A percentile compares a stretch with the other conserved stretches of the same genome.
Conservation (phyloP, 2,888 invertebrate genomes). For the Drosophila putrida region DNA sequence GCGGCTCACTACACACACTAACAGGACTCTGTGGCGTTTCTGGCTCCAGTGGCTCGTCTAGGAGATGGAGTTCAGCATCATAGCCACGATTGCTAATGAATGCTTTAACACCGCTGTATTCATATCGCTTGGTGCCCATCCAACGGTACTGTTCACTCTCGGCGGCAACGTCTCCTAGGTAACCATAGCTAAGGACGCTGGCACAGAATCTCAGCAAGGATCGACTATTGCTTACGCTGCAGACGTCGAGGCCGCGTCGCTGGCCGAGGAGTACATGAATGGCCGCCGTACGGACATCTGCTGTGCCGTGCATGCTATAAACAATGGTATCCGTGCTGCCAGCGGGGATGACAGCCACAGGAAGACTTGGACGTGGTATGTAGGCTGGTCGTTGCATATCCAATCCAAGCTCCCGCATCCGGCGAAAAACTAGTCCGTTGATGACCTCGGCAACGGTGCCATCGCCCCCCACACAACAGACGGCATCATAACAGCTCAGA, state of each 20-base stretch:
- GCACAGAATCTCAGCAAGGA: slow-evolving; percentile 89
- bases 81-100: slow-evolving; percentile 88
- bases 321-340: slow-evolving; percentile 93
- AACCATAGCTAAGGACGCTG: slow-evolving; percentile 93
- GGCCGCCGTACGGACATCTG: slow-evolving; percentile 92
- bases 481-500: slow-evolving; percentile 88
- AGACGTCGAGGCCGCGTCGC: slow-evolving; percentile 90
- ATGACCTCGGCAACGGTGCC: slow-evolving; percentile 94
- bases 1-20: slow-evolving; percentile 34
- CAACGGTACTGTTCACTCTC: slow-evolving; percentile 93
- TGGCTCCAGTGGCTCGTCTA: slow-evolving; percentile 63
- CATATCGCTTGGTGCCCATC: slow-evolving; percentile 94
- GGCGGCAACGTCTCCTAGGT: slow-evolving; percentile 92
- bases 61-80: slow-evolving; percentile 88
- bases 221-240: slow-evolving; percentile 89
- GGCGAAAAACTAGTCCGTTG: slow-evolving; percentile 90
- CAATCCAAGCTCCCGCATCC: slow-evolving; percentile 80
- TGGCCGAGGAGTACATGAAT: slow-evolving; percentile 93
- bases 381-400: slow-evolving; percentile 78
- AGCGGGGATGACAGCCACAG: slow-evolving; percentile 88
- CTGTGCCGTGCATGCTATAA: slow-evolving; percentile 92
- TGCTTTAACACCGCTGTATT: slow-evolving; percentile 90
- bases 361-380: slow-evolving; percentile 85
- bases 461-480: slow-evolving; percentile 94
- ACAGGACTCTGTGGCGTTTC: slow-evolving; percentile 74